phyloP scores from a whole-genome alignment of 2,888 invertebrate genomes.

The Chorisops tibialis region DNA sequence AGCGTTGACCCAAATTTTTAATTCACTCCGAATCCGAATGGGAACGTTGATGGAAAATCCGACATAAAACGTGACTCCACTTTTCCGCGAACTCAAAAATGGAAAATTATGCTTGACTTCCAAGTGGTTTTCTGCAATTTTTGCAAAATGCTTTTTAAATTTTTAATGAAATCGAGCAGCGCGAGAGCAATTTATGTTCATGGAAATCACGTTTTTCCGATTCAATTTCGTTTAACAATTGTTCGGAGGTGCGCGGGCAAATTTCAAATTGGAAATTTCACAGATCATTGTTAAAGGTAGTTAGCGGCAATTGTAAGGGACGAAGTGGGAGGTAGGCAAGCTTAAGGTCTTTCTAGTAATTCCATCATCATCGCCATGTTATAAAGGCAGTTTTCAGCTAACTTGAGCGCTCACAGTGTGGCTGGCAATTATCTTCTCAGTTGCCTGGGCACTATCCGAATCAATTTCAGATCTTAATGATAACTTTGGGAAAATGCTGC shows the following conservation, averaged over 20 bases:
- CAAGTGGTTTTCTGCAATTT: background rate
- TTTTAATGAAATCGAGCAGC: conserved; percentile 12
- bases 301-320: background rate
- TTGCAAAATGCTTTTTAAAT: background rate
- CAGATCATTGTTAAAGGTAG: background rate
- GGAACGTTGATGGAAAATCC: too few species aligned
- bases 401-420: conserved; percentile 3
- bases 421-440: conserved; percentile 11
- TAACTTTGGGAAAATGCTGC: conserved; percentile 26
- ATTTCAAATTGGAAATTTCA: conserved; percentile 5
- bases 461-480: conserved; percentile 31
- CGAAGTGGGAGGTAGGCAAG: background rate
- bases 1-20: too few species aligned
- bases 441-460: conserved; percentile 4
- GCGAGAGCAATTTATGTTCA: background rate
- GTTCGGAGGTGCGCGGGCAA: background rate
- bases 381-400: background rate
- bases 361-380: background rate
- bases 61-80: conserved; percentile 1
- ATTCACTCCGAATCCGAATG: too few species aligned
- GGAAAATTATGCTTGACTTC: background rate
- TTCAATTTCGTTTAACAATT: conserved; percentile 13
- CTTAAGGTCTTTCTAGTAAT: conserved; percentile 6
- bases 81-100: background rate
- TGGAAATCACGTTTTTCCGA: conserved; percentile 18